A percentile compares a stretch with the other conserved stretches of the same genome.
These are phyloP conservation scores for Marmota flaviventris DNA, from an alignment of 2,113 vertebrate species.

Conservation along the genomic window DNA sequence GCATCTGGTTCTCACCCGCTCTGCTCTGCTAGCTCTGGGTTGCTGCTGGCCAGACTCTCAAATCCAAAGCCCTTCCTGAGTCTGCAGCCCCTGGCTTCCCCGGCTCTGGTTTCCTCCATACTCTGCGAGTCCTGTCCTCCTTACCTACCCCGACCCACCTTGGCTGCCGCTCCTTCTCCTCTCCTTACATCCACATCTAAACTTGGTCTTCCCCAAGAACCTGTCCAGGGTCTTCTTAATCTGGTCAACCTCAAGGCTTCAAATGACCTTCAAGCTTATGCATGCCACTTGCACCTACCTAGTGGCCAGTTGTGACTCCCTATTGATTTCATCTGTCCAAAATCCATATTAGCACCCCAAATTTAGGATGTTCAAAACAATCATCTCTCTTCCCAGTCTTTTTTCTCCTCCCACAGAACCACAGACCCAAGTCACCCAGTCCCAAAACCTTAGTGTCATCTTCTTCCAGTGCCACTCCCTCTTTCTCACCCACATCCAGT, in stretches of 20 bases:
- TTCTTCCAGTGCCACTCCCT: background rate
- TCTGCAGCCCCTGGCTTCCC: background rate
- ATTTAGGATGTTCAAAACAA: background rate
- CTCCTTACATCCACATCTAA: background rate
- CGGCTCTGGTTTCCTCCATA: background rate
- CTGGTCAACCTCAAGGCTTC: background rate
- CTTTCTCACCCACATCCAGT: background rate
- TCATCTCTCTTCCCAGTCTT: background rate
- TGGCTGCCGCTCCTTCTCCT: background rate
- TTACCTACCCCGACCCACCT: too few relatives aligned
- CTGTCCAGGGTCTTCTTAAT: background rate
- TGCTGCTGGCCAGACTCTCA: background rate
- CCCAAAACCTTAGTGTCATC: background rate
- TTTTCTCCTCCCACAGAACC: background rate
- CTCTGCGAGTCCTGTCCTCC: too few relatives aligned
- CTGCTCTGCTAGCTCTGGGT: background rate
- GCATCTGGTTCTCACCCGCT: background rate
- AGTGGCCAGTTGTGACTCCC: background rate
- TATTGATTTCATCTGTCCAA: background rate
- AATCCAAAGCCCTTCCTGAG: background rate
- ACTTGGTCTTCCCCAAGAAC: background rate
- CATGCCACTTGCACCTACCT: background rate
- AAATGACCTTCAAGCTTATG: background rate
- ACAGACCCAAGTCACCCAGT: background rate
- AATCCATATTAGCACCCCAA: background rate